phyloP scores from a whole-genome alignment of 2,888 invertebrate species.

The Chymomyza fuscimana region DNA sequence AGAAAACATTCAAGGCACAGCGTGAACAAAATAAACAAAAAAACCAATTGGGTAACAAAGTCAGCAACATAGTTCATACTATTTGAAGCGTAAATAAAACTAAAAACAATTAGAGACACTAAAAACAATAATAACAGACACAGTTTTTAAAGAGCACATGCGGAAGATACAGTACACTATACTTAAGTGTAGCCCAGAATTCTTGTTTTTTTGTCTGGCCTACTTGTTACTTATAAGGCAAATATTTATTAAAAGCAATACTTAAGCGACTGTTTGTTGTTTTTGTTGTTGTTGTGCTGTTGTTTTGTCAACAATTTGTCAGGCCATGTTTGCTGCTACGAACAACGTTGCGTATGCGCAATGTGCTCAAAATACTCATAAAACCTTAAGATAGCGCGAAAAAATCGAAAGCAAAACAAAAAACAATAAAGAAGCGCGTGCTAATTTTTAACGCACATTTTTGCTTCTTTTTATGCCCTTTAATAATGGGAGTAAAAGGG shows the following conservation, averaged over 20 bases:
- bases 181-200: too few species aligned
- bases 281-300: neutral
- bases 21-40: slow-evolving; percentile 6
- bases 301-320: neutral
- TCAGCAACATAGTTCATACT: slow-evolving; percentile 21
- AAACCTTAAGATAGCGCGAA: neutral
- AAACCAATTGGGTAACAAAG: slow-evolving; percentile 9
- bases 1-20: slow-evolving; percentile 5
- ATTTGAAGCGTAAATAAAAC: slow-evolving; percentile 2
- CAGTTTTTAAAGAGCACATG: neutral
- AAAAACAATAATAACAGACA: slow-evolving; percentile 25
- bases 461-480: neutral
- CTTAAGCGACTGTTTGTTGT: neutral
- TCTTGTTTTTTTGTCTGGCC: too few species aligned
- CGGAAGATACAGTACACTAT: neutral
- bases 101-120: slow-evolving; percentile 10
- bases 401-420: slow-evolving; percentile 12
- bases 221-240: neutral
- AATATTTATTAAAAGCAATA: neutral
- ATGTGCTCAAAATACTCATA: neutral
- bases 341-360: slow-evolving; percentile 30
- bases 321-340: neutral
- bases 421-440: slow-evolving; percentile 4
- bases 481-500: too few species aligned
- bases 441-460: slow-evolving; percentile 2